phyloP scores from a whole-genome alignment of 2,113 vertebrate genomes.

The Brevimyrus niger region DNA sequence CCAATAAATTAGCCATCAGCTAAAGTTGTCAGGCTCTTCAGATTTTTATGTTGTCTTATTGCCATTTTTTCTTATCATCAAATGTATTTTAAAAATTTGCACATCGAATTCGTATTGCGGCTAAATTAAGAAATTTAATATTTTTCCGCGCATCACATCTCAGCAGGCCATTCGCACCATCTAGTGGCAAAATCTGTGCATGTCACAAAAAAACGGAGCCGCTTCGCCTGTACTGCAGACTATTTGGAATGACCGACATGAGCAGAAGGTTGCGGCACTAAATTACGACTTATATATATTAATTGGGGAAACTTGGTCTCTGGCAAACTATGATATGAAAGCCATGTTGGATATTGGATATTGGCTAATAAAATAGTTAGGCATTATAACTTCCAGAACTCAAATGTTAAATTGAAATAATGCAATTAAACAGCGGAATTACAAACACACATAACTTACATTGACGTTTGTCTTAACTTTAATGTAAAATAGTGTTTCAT shows the following conservation, averaged over 20 bases:
- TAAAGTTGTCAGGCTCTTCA: background rate
- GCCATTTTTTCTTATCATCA: background rate
- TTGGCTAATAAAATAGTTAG: background rate
- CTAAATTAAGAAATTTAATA: background rate
- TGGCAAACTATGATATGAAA: background rate
- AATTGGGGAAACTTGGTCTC: background rate
- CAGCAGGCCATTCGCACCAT: constrained; percentile 5
- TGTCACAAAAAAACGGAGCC: background rate
- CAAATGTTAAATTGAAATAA: background rate
- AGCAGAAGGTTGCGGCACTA: background rate
- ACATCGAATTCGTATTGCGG: background rate
- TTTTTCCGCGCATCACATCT: background rate
- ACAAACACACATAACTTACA: background rate
- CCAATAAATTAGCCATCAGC: background rate
- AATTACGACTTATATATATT: background rate
- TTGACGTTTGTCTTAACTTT: background rate
- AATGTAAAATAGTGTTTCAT: background rate
- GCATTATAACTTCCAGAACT: background rate
- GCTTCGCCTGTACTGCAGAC: background rate
- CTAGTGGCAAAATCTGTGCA: background rate
- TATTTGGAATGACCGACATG: background rate
- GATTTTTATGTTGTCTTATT: background rate
- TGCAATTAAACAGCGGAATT: background rate
- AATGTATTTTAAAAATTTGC: background rate
- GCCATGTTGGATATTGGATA: background rate